A percentile compares a stretch with the other conserved stretches of the same genome.
Evolutionary conservation across 1,140 invertebrate genomes (phyloP).

Genomic region (Monochamus saltuarius): DNA sequence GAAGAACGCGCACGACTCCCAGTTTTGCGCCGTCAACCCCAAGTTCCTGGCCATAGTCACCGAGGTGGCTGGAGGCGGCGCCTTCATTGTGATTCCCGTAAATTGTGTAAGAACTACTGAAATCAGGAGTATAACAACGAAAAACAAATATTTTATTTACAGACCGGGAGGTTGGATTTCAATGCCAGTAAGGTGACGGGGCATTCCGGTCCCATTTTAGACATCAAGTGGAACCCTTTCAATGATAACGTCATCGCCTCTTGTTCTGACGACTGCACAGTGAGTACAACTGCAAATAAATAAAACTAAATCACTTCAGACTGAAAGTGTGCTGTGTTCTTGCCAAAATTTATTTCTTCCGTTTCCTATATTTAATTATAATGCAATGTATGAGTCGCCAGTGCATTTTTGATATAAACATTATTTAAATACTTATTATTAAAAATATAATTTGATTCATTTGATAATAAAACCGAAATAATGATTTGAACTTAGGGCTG

Average conservation of each 20-base stretch:
- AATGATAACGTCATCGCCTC: conserved; percentile 96
- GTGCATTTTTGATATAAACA: no score
- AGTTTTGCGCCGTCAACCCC: conserved; percentile 91
- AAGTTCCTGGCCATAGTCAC: conserved; percentile 94
- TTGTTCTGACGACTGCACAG: conserved; percentile 89
- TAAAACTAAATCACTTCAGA: no score
- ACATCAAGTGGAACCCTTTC: conserved; percentile 90
- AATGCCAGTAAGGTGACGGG: conserved; percentile 78
- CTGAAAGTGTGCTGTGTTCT: no score
- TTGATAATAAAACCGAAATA: no score
- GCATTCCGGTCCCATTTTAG: conserved; percentile 78
- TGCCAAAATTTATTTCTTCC: no score
- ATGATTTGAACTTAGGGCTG: no score
- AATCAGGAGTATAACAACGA: not conserved
- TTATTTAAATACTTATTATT: no score
- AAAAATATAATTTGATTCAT: no score
- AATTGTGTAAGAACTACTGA: conserved; percentile 72
- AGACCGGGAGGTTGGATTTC: conserved; percentile 76
- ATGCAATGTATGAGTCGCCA: no score
- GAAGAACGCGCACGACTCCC: conserved; percentile 87
- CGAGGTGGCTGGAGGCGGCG: conserved; percentile 90
- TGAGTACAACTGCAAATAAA: conserved; percentile 55
- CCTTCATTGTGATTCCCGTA: conserved; percentile 88
- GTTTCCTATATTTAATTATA: no score
- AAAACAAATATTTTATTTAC: conserved; percentile 33